These are phyloP conservation scores for Amphiprion ocellaris DNA, from an alignment of 2,113 vertebrate species.

Conservation along the genomic window DNA sequence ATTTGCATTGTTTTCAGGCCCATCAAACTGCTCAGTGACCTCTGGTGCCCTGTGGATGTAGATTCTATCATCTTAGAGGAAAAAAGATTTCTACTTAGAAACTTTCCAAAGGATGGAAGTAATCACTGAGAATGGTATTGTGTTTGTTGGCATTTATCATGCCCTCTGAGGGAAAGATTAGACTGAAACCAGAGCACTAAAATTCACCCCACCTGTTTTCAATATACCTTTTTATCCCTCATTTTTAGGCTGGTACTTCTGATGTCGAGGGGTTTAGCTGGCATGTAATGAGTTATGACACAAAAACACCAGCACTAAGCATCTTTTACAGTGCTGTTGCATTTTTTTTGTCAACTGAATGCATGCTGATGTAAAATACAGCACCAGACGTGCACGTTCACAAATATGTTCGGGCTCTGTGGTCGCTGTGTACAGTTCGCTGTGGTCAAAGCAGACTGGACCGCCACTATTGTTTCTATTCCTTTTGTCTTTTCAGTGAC, in stretches of 20 bases:
- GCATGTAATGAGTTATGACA: constrained; percentile 22
- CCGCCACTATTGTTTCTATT: constrained; percentile 70
- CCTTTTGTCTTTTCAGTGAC: constrained; percentile 78
- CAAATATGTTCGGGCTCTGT: constrained; percentile 43
- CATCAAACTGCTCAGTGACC: constrained; percentile 40
- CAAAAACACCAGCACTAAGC: constrained; percentile 1
- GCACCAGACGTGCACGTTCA: constrained; percentile 44
- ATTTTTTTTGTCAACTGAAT: constrained; percentile 23
- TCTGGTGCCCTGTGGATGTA: constrained; percentile 32
- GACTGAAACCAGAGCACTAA: constrained; percentile 64
- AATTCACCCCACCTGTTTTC: constrained; percentile 64
- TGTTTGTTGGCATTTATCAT: constrained; percentile 70
- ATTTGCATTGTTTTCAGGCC: constrained; percentile 52
- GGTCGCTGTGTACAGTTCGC: constrained; percentile 47
- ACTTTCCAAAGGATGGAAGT: constrained; percentile 67
- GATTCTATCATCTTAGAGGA: constrained; percentile 34
- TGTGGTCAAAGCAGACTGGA: constrained; percentile 66
- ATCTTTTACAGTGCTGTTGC: constrained; percentile 30
- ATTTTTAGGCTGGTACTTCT: constrained; percentile 52
- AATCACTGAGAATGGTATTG: constrained; percentile 66
- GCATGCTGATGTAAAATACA: constrained; percentile 38
- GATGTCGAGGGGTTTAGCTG: constrained; percentile 16
- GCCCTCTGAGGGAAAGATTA: constrained; percentile 61
- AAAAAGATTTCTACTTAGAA: constrained; percentile 31
- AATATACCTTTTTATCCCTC: constrained; percentile 59